Evolutionary conservation across 2,113 vertebrate genomes (phyloP).

Genomic region (Orcinus orca): DNA sequence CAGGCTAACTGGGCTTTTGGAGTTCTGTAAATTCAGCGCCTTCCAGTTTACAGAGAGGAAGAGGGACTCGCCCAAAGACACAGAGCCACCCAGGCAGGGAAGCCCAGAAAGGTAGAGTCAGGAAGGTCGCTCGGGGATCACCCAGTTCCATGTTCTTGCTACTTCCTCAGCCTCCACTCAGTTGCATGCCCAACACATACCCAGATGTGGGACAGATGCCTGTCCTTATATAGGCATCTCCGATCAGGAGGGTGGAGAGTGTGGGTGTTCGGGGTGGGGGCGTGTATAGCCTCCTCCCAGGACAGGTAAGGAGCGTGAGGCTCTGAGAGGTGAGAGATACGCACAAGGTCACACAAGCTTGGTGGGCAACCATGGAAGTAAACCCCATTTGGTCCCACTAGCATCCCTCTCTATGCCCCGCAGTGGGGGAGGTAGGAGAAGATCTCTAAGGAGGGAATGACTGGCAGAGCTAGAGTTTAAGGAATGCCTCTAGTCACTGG

Average conservation of each 20-base stretch:
- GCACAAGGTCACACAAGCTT: background rate
- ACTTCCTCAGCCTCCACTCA: background rate
- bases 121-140: background rate
- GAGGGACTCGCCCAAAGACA: background rate
- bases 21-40: background rate
- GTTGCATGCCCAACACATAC: background rate
- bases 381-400: background rate
- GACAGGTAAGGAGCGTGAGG: background rate
- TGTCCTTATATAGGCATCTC: background rate
- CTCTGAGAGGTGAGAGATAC: background rate
- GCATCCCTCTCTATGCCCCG: background rate
- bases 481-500: background rate
- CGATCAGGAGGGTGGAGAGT: background rate
- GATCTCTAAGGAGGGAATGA: background rate
- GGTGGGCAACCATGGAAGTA: background rate
- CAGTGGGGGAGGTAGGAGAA: too few species aligned
- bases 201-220: background rate
- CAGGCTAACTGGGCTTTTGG: background rate
- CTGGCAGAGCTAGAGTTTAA: background rate
- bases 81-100: background rate
- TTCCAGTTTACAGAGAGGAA: background rate
- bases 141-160: background rate
- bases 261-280: accelerated
- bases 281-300: background rate
- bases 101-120: background rate